These are phyloP conservation scores for Zaprionus inermis DNA, from an alignment of 1,140 invertebrate genomes.

Conservation along the genomic window DNA sequence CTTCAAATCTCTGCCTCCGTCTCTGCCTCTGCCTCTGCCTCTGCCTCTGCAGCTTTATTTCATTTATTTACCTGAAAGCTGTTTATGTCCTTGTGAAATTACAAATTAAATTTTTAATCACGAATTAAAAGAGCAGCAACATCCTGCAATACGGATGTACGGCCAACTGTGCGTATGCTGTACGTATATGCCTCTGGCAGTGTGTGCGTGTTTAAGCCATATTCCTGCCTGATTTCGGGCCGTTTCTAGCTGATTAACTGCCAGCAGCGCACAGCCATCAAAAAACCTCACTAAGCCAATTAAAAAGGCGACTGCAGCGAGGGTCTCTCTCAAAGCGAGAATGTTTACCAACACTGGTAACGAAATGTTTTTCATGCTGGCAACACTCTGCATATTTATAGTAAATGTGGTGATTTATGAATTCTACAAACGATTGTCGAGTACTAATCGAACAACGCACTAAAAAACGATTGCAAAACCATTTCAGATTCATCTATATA, in stretches of 20 bases:
- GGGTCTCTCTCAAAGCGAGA: not conserved
- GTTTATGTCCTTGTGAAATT: conserved; percentile 78
- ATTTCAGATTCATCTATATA: not conserved
- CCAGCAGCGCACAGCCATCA: conserved; percentile 16
- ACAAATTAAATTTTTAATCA: conserved; percentile 81
- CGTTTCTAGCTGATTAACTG: conserved; percentile 76
- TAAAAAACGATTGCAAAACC: too few species aligned
- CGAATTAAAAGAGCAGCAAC: conserved; percentile 45
- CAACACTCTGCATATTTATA: not conserved
- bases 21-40: conserved; percentile 15
- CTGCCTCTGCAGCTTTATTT: conserved; percentile 64
- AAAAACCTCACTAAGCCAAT: conserved; percentile 20
- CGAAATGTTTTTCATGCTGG: too few species aligned
- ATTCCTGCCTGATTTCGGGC: conserved; percentile 51
- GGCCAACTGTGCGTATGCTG: not conserved
- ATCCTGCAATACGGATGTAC: conserved; percentile 31
- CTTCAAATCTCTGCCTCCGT: not conserved
- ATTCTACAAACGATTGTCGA: not conserved
- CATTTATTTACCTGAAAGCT: conserved; percentile 78
- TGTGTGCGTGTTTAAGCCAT: conserved; percentile 12
- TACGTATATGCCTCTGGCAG: not conserved
- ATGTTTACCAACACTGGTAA: not conserved
- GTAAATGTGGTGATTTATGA: not conserved
- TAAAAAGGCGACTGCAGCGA: conserved; percentile 16
- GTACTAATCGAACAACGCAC: too few species aligned